These are phyloP conservation scores for Meganola albula DNA, from an alignment of 2,888 invertebrate genomes.

Conservation along the genomic window DNA sequence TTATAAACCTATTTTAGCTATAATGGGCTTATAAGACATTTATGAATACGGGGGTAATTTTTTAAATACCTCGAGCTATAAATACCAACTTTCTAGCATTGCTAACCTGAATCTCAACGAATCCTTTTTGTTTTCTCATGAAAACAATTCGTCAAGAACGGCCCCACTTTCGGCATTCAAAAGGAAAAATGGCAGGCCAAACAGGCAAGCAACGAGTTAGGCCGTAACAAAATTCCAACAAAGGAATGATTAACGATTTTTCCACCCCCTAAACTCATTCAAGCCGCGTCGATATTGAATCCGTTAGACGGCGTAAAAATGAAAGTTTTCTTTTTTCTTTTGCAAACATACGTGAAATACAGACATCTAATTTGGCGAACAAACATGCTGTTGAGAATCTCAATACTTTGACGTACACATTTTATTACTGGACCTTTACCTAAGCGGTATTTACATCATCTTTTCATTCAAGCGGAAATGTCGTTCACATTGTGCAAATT, in stretches of 20 bases:
- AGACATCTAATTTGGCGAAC: slow-evolving; percentile 24
- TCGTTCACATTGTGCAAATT: too few species aligned
- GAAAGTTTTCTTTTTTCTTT: slow-evolving; percentile 70
- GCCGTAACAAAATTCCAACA: slow-evolving; percentile 76
- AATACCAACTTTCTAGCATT: too few species aligned
- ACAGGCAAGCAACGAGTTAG: slow-evolving; percentile 77
- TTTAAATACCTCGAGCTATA: too few species aligned
- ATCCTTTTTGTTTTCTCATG: slow-evolving; percentile 54
- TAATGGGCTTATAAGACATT: too few species aligned
- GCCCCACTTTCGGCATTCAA: slow-evolving; percentile 63
- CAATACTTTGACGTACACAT: too few species aligned
- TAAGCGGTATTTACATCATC: too few species aligned
- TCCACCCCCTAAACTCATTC: slow-evolving; percentile 69
- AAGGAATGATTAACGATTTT: slow-evolving; percentile 78
- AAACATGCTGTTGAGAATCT: too few species aligned
- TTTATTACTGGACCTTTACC: too few species aligned
- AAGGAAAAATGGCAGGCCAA: slow-evolving; percentile 73
- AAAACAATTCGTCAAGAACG: slow-evolving; percentile 74
- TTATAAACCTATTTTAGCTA: too few species aligned
- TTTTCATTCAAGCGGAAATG: too few species aligned
- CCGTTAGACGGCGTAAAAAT: slow-evolving; percentile 74
- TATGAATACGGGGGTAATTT: too few species aligned
- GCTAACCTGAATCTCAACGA: slow-evolving; percentile 37
- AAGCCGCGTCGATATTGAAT: slow-evolving; percentile 76
- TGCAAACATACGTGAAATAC: slow-evolving; percentile 50